Percentiles rank a stretch among this genome's conserved stretches.
These are phyloP conservation scores for Calyptomena viridis DNA, from an alignment of 2,113 vertebrate species.

Conservation along the genomic window DNA sequence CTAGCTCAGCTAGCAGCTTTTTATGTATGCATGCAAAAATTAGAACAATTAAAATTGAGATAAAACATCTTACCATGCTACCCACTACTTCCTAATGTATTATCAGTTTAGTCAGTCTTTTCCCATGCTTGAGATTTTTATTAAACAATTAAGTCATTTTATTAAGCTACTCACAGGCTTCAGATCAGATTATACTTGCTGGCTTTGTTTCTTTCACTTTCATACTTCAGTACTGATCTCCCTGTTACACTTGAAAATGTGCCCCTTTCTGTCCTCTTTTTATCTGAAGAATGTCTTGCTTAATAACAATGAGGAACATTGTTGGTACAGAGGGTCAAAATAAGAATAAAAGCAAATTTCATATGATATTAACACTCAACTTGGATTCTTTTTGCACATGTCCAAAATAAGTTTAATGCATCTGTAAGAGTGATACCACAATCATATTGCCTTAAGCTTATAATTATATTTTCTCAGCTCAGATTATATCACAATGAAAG, in stretches of 20 bases:
- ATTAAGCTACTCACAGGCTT: neutral
- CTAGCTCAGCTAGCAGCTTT: neutral
- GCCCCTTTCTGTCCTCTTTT: neutral
- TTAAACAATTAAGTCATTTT: neutral
- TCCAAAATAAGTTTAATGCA: neutral
- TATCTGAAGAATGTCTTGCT: neutral
- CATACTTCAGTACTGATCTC: neutral
- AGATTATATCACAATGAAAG: neutral
- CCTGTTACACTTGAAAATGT: neutral
- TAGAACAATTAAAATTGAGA: neutral
- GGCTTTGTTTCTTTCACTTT: neutral
- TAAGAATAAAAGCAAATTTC: neutral
- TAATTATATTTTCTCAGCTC: neutral
- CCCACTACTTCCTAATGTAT: neutral
- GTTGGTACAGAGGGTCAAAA: neutral
- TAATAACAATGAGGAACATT: neutral
- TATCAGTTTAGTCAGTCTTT: neutral
- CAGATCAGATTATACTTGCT: neutral
- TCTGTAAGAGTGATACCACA: neutral
- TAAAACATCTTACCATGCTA: neutral
- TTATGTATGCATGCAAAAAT: neutral
- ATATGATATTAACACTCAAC: neutral
- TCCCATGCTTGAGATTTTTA: neutral
- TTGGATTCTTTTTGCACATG: neutral
- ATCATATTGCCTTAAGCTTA: neutral